These are phyloP conservation scores for Pyrochroa serraticornis DNA, from an alignment of 2,888 invertebrate species.

Conservation along the genomic window DNA sequence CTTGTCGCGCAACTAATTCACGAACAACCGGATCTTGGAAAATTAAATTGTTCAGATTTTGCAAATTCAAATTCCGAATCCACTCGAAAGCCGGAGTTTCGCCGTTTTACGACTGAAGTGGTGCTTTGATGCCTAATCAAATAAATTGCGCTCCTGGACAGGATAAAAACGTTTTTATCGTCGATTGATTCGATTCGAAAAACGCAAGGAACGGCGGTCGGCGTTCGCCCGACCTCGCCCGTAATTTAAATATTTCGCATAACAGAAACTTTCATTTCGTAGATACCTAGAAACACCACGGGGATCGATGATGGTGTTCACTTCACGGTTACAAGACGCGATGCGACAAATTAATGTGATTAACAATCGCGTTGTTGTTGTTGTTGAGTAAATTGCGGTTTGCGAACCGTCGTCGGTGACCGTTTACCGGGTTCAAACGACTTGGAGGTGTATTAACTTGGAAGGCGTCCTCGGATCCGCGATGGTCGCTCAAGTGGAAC, in stretches of 20 bases:
- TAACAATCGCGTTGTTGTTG: background rate
- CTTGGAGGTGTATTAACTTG: no score
- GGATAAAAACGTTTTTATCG: conserved; percentile 20
- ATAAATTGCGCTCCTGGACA: conserved; percentile 8
- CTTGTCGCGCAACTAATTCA: no score
- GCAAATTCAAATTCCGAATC: no score
- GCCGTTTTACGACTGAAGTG: background rate
- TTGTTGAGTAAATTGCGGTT: background rate
- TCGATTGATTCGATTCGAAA: background rate
- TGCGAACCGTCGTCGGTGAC: background rate
- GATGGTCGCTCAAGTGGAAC: conserved; percentile 32
- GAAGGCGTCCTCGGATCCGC: conserved; percentile 23
- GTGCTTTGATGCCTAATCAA: conserved; percentile 18
- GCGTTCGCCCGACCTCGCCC: conserved; percentile 2
- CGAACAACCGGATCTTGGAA: no score
- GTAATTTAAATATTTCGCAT: conserved; percentile 15
- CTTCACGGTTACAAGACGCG: no score
- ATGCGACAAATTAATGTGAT: no score
- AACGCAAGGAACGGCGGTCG: conserved; percentile 12
- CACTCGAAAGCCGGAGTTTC: background rate
- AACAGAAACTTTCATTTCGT: no score
- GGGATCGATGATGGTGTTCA: no score
- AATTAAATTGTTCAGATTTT: no score
- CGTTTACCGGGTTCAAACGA: background rate
- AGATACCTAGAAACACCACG: no score